phyloP scores from a whole-genome alignment of 1,140 invertebrate genomes.

The Drosophila obscura region DNA sequence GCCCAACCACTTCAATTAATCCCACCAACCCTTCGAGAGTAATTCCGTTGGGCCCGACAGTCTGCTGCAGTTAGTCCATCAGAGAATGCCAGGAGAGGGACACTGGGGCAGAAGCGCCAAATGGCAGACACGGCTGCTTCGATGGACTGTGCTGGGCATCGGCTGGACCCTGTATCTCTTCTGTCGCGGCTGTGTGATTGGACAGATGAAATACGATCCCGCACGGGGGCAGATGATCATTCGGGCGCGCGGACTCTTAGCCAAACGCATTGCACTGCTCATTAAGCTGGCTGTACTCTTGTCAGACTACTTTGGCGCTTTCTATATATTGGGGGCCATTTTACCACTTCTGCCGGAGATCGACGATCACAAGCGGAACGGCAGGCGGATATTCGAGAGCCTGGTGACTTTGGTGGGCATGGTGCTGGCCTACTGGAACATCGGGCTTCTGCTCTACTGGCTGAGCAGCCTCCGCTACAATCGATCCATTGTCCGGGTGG shows the following conservation, averaged over 20 bases:
- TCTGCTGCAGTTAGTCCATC: neutral
- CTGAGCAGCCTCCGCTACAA: neutral
- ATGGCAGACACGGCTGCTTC: neutral
- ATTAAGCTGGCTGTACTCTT: no score
- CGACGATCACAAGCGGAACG: no score
- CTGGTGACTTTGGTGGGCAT: neutral
- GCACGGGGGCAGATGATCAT: neutral
- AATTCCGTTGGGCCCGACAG: no score
- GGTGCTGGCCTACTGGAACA: neutral
- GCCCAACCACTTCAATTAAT: no score
- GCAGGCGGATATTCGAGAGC: no score
- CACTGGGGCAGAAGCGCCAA: no score
- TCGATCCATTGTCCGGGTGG: conserved; percentile 1
- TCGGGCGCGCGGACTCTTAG: neutral
- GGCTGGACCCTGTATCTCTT: neutral
- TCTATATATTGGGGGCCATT: no score
- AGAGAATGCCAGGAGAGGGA: neutral
- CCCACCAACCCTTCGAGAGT: no score
- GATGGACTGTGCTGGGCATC: neutral
- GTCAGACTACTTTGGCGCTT: no score
- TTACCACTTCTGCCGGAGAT: no score
- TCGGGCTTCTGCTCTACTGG: neutral
- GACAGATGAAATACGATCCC: conserved; percentile 5
- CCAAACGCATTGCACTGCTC: neutral
- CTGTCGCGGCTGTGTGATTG: conserved; percentile 1